Evolutionary conservation across 1,140 invertebrate species (phyloP), one percentile per base, ranked within the genome.

Genomic region (Gryon sp.): DNA sequence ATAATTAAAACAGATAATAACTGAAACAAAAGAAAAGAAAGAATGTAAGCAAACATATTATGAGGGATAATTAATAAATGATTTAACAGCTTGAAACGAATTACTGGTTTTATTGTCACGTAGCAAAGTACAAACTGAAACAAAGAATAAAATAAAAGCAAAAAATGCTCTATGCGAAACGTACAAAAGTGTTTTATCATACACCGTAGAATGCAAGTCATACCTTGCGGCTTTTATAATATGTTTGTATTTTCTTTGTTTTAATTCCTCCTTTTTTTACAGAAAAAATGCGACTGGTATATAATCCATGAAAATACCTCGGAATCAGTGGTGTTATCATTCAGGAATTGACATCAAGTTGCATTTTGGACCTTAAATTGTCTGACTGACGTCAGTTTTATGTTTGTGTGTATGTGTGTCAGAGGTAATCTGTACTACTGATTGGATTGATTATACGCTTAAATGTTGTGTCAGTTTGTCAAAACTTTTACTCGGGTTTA

Each of bases 81-180:
- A n/a, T 18, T 14, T 20, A 16, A 16, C 12, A 36, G 36, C 15
- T 28, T 40, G 4, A 34, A 63, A 63, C 59, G 18, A 40, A 63
- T 63, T 16, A 38, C 24, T 63, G 50, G 4, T 50, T 63, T 63
- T 63, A 63, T 63, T 63, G 59, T 63, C 59, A 63, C 30, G 57
- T 28, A 19, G n/a, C n/a, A n/a, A n/a, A n/a, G n/a, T n/a, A n/a
- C n/a, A n/a, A n/a, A n/a, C n/a, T n/a, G n/a, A n/a, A n/a, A n/a
- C n/a, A n/a, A n/a, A n/a, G n/a, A n/a, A n/a, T 22, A 9, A 40
- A 48, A 40, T 38, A 62, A 22, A 62, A 46, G 14, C 11, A 26
- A 46, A 62, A 9, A 24, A 62, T 34, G 7, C n/a, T 28, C n/a
- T 34, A 9, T n/a, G 32, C 19, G 11, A 20, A 52, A 20, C 20